Conservation (phyloP, 1,140 invertebrate genomes). For the Lordiphosa stackelbergi region DNA sequence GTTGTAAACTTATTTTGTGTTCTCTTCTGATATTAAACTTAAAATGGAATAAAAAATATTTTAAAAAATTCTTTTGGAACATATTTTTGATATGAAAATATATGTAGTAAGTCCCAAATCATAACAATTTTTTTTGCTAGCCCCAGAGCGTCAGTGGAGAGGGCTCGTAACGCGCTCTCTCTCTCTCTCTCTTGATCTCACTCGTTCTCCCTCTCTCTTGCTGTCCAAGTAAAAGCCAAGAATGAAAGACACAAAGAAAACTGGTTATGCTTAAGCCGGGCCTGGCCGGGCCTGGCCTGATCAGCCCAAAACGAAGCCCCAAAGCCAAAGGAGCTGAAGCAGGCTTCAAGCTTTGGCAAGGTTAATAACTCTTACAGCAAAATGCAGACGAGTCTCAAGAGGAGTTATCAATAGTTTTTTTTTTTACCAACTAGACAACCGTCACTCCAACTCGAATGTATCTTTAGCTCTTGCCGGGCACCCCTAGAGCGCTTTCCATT, state of each 20-base stretch:
- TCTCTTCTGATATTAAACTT: no score
- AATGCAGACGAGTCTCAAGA: slow-evolving; percentile 8
- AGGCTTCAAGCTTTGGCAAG: slow-evolving; percentile 36
- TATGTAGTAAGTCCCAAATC: no score
- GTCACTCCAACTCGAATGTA: not conserved
- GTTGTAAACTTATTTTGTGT: no score
- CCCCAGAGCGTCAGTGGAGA: slow-evolving; percentile 1
- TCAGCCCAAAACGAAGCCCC: slow-evolving; percentile 37
- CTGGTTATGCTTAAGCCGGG: slow-evolving; percentile 40
- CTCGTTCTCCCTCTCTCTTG: not conserved
- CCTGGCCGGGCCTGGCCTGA: slow-evolving; percentile 1
- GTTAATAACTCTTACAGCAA: slow-evolving; percentile 47
- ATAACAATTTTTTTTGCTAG: not conserved
- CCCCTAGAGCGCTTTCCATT: slow-evolving; percentile 7
- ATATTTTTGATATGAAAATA: no score
- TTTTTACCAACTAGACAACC: slow-evolving; percentile 3
- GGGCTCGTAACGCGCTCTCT: slow-evolving; percentile 8
- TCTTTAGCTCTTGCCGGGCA: slow-evolving; percentile 4
- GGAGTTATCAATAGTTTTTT: not conserved
- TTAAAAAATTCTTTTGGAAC: no score
- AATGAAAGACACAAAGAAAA: slow-evolving; percentile 46
- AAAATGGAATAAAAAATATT: no score
- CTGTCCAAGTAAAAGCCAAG: slow-evolving; percentile 48
- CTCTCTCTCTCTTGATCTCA: not conserved
- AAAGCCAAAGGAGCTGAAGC: slow-evolving; percentile 31